Evolutionary conservation across 2,113 vertebrate genomes (phyloP), one percentile per base, ranked within the genome.

Genomic region (Nerophis lumbriciformis): DNA sequence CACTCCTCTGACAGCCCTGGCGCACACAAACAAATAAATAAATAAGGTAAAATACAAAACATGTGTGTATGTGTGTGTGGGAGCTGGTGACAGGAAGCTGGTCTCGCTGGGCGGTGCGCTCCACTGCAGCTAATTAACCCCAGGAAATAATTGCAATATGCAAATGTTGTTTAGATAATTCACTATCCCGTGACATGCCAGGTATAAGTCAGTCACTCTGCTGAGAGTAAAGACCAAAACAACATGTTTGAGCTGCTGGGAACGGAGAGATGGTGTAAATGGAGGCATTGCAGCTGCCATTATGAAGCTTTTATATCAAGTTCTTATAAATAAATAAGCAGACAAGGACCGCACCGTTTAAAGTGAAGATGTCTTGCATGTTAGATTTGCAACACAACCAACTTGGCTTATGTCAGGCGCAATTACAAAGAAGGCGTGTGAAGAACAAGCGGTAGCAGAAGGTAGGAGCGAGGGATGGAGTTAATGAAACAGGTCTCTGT

Each of bases 91-190:
- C 91, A 86, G 82, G 82, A 91, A 92, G 88, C 88, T 81, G 86
- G 91, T 96, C 95, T 97, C 94, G 83, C 90, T 92, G 93, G 94
- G 90, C 71, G 53, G 90, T 77, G 88, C 89, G 91, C 92, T 93
- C 94, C 93, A 89, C 90, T 90, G 90, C 89, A 94, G 94, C 93
- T 94, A 97, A 98, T 99, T 98, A 98, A 97, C 94, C 94, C 93
- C 92, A 87, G 93, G 88, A 98, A 96, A 96, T 97, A 97, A 98
- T 96, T 95, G 94, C 92, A 92, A 91, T 95, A 96, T 96, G 95
- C 94, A 96, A 98, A 99, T 97, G 86, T 82, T 93, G 91, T 94
- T 93, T 94, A 93, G 94, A 93, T 94, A 93, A 92, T 94, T 94
- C 92, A 90, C 76, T 89, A 82, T 90, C 87, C 90, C 19, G 47